phyloP scores from a whole-genome alignment of 2,888 invertebrate species.

The Nemoura dubitans region DNA sequence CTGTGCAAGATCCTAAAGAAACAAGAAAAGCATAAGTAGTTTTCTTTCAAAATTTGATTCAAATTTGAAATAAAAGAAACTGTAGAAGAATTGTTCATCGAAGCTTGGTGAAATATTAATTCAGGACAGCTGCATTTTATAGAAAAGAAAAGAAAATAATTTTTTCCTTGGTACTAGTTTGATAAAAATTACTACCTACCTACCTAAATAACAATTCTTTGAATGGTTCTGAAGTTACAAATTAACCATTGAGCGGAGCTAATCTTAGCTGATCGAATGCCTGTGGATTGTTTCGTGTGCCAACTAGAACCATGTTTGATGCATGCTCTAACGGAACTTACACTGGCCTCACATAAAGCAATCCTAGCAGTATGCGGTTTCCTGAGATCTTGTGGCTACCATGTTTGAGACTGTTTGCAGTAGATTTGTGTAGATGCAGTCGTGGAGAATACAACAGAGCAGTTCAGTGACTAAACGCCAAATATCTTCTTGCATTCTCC shows the following conservation, averaged over 20 bases:
- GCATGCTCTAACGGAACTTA: neutral
- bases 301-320: neutral
- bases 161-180: too few species aligned
- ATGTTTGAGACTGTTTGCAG: neutral
- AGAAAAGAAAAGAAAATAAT: too few species aligned
- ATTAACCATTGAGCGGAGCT: neutral
- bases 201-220: too few species aligned
- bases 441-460: neutral
- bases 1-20: too few species aligned
- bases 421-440: neutral
- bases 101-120: too few species aligned
- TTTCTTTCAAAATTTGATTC: too few species aligned
- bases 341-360: neutral
- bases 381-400: neutral
- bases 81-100: too few species aligned
- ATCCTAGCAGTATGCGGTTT: neutral
- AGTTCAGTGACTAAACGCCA: neutral
- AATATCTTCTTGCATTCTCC: neutral
- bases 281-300: neutral
- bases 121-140: too few species aligned
- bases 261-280: neutral
- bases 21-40: too few species aligned
- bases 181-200: too few species aligned
- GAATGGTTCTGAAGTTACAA: neutral
- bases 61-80: too few species aligned